phyloP scores from a whole-genome alignment of 2,113 vertebrate species.

The Haliaeetus leucogaster region DNA sequence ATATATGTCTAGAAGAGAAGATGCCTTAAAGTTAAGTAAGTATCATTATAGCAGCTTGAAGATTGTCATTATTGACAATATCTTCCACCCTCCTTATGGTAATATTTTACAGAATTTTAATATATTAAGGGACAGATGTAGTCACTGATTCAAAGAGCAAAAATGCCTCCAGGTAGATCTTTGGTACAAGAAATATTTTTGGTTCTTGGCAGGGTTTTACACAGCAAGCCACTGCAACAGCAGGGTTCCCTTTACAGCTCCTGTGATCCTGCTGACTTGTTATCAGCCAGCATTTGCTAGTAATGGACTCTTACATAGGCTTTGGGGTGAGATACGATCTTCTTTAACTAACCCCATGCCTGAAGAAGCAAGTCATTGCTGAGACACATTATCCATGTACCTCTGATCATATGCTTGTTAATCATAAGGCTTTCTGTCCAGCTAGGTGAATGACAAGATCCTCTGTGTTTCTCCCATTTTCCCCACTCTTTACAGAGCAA shows the following conservation, averaged over 20 bases:
- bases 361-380: neutral
- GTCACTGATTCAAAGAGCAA: neutral
- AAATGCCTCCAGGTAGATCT: neutral
- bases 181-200: neutral
- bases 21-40: neutral
- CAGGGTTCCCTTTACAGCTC: neutral
- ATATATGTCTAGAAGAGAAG: neutral
- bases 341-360: neutral
- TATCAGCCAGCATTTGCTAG: neutral
- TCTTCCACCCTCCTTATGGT: neutral
- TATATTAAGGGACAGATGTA: neutral
- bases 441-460: neutral
- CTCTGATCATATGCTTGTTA: neutral
- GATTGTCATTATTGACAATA: neutral
- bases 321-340: neutral
- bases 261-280: neutral
- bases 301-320: neutral
- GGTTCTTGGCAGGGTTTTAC: neutral
- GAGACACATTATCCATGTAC: neutral
- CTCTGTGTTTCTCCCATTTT: neutral
- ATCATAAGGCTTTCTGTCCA: neutral
- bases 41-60: neutral
- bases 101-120: neutral
- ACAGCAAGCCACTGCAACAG: neutral
- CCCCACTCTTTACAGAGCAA: neutral